Evolutionary conservation across 2,113 vertebrate genomes (phyloP), one percentile per base, ranked within the genome.

Genomic region (Eira barbara): DNA sequence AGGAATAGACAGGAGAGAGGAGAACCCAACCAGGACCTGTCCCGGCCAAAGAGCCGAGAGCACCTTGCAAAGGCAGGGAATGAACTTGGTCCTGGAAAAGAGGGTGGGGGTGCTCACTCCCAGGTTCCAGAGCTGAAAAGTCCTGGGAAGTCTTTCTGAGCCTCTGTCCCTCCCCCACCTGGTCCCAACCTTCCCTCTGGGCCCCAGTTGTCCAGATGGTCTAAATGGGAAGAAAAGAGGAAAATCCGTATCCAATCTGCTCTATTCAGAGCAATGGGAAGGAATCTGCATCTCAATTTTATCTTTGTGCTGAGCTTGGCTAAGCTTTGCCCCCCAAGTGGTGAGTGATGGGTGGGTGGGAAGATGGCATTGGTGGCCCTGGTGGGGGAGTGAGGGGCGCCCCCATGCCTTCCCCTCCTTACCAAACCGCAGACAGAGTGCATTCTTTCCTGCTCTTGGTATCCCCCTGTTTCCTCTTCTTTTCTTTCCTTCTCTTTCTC

Each of bases 201-300:
- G 92, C 74, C 94, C 89, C 81, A 47, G 89, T 14, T 2, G 1
- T 81, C 88, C 97, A 95, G 85, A 97, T 91, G 81, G 97, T 92
- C 89, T 97, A 96, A 96, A 92, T 93, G 95, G 97, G 98, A 97
- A 98, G 97, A 97, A 98, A 98, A 95, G 97, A 96, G 94, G 97
- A 97, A 98, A 98, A 86, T 96, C 96, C 82, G 82, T 97, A 98
- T 98, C 97, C 89, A 97, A 96, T 98, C 74, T 97, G 98, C 89
- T 98, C 83, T 97, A 97, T 97, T 98, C 91, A 98, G 91, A 69
- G 95, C 63, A 49, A 93, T 85, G 86, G 94, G 94, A 95, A 94
- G 90, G 94, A 97, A 97, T 98, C 98, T 98, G 97, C 98, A 97
- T 98, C 98, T 98, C 98, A 98, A 81, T 98, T 98, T 99, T 98